Evolutionary conservation across 30 jellyfish, hydroid and myxozoan genomes (phyloP), one percentile per base, ranked within the genome.

Genomic region (Rhopilema esculentum): DNA sequence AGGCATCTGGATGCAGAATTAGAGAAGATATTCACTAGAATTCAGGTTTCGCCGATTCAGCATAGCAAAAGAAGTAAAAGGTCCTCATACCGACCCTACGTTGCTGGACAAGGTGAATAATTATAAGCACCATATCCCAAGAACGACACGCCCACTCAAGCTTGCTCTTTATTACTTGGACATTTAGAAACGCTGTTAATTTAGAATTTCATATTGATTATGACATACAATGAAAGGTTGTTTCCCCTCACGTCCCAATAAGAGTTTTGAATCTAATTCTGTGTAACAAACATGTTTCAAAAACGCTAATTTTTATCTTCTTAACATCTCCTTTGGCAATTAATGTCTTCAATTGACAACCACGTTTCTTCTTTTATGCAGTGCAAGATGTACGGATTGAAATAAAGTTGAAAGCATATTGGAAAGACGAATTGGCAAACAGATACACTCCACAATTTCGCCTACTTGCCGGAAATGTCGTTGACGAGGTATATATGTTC

Each of bases 381-480:
- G 97, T 89, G 51, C 92, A 89, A 72, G 97, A 89, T 89, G 97
- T 89, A 50, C 82, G 83, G 64, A 66, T 79, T 8, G 89, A 89
- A 51, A 73, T 89, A 16, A 72, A 80, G 27, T 48, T 79, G 69
- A 79, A 72, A 83, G 23, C 65, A 1, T 61, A 48, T 27, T 93
- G 97, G 97, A 85, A 89, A 27, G 96, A 77, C 19, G 87, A 86
- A 66, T 40, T 93, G 81, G 62, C 88, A 28, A 84, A 84, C 66
- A 79, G 57, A 22, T 80, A 87, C 72, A 62, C 91, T 0, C 97
- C 97, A 29, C 93, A 93, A 33, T 84, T 62, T 64, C 77, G 87
- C 24, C 80, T 89, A 48, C 91, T 87, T 32, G 95, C 80, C 69
- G 98, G 98, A 15, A 92, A 92, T 88, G 75, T 93, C 70, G 69